Conservation (phyloP, 1,140 invertebrate species). For the Mycetomoellerius zeteki region DNA sequence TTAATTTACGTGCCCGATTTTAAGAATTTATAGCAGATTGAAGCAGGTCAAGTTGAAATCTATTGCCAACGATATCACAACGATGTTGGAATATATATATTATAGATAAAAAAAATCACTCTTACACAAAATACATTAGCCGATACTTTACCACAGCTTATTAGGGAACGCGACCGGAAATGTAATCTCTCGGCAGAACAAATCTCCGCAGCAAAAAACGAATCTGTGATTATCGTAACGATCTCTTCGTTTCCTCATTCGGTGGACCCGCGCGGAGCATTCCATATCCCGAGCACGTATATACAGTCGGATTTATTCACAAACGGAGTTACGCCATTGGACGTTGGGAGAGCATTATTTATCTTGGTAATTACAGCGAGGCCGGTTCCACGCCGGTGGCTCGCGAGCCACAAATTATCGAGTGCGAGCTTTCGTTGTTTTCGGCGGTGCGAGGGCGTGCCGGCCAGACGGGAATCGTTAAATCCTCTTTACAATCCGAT, state of each 20-base stretch:
- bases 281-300: conserved; percentile 76
- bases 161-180: conserved; percentile 53
- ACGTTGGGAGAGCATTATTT: conserved; percentile 76
- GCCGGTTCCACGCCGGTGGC: conserved; percentile 76
- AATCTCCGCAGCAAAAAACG: conserved; percentile 68
- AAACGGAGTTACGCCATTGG: conserved; percentile 76
- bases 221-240: conserved; percentile 75
- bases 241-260: conserved; percentile 67
- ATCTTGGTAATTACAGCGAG: conserved; percentile 80
- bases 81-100: neutral
- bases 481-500: conserved; percentile 71
- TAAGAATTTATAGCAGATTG: neutral
- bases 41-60: neutral
- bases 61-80: neutral
- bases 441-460: conserved; percentile 66
- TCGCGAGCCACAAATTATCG: conserved; percentile 78
- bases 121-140: conserved; percentile 17
- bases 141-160: conserved; percentile 40
- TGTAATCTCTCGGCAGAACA: conserved; percentile 57
- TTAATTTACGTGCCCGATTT: conserved; percentile 7
- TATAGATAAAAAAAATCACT: neutral
- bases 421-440: conserved; percentile 74
- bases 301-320: conserved; percentile 76
- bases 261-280: conserved; percentile 49
- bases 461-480: conserved; percentile 70